A percentile compares a stretch with the other conserved stretches of the same genome.
These are phyloP conservation scores for Dipodomys spectabilis DNA, from an alignment of 2,113 vertebrate species.

Conservation along the genomic window DNA sequence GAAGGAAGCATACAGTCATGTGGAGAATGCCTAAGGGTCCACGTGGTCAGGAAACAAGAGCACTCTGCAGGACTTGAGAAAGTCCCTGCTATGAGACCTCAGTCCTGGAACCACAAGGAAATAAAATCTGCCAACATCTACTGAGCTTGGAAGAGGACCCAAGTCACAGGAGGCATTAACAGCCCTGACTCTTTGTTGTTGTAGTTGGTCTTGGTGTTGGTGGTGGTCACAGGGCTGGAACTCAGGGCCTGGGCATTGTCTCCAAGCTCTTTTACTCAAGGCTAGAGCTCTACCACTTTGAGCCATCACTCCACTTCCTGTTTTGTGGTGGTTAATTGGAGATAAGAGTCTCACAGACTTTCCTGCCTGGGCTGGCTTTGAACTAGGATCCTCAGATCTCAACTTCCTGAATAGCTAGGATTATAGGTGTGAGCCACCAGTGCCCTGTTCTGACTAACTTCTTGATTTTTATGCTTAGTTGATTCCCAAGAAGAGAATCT, in stretches of 20 bases:
- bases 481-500: neutral
- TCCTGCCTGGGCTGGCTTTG: no score
- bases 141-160: neutral
- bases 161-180: neutral
- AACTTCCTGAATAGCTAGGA: no score
- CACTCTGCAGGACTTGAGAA: neutral
- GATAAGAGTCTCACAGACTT: no score
- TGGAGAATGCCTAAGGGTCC: neutral
- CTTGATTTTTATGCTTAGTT: neutral
- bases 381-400: no score
- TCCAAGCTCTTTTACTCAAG: no score
- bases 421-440: no score
- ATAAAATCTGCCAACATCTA: neutral
- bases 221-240: no score
- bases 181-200: neutral
- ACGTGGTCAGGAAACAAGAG: neutral
- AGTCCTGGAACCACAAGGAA: neutral
- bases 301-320: no score
- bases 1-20: neutral
- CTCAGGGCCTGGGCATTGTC: no score
- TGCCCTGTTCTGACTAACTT: neutral
- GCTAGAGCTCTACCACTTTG: no score
- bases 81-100: neutral
- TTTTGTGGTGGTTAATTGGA: no score
- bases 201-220: no score